Percentiles rank a stretch among this genome's conserved stretches.
Evolutionary conservation across 2,888 invertebrate species (phyloP).

Genomic region (Xylocampa areola): DNA sequence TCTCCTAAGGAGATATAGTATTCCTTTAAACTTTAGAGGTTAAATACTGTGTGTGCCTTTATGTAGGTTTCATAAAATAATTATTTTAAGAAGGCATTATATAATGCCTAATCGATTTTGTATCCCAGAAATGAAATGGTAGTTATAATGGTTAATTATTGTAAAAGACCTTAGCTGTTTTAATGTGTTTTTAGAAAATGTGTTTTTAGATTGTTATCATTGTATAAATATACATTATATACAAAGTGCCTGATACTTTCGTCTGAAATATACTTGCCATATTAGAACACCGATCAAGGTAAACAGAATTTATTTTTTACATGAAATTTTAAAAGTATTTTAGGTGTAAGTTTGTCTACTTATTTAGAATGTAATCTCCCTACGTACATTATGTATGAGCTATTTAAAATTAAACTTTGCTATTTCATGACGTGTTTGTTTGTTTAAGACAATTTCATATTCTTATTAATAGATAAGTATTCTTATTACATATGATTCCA

Average conservation of each 20-base stretch:
- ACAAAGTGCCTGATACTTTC: constrained; percentile 28
- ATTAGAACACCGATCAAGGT: constrained; percentile 56
- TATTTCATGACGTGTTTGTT: constrained; percentile 45
- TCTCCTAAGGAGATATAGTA: constrained; percentile 56
- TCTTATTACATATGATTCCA: no score
- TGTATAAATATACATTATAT: not conserved
- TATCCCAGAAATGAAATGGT: constrained; percentile 14
- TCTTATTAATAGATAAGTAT: not conserved
- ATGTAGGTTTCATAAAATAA: constrained; percentile 12
- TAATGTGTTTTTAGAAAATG: constrained; percentile 4
- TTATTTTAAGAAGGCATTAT: constrained; percentile 7
- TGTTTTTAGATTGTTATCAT: constrained; percentile 1
- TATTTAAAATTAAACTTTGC: constrained; percentile 63
- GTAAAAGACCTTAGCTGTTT: constrained; percentile 26
- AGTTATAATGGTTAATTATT: constrained; percentile 17
- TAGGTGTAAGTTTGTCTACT: constrained; percentile 66
- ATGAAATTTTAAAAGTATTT: constrained; percentile 74
- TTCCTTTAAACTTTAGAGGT: constrained; percentile 39
- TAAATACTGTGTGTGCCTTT: constrained; percentile 27
- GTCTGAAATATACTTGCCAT: constrained; percentile 60
- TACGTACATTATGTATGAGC: constrained; percentile 41
- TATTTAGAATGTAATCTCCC: constrained; percentile 62
- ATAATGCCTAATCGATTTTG: constrained; percentile 13
- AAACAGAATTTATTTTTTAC: constrained; percentile 68
- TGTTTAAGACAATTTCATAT: not conserved